Evolutionary conservation across 92 coral and sea anemone species (phyloP).

Genomic region (Phenganax marumi): DNA sequence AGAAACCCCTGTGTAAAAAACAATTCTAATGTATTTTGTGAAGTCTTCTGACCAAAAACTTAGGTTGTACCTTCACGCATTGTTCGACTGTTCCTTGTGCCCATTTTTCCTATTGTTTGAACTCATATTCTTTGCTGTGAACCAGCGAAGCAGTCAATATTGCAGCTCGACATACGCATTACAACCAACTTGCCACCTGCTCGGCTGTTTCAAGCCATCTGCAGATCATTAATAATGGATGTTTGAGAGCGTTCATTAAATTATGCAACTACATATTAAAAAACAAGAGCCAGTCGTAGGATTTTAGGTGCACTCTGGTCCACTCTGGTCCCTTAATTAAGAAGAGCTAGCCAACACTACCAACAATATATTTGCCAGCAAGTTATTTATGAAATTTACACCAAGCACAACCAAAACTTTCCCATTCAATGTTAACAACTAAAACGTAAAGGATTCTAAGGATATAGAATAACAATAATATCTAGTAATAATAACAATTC

Average conservation of each 20-base stretch:
- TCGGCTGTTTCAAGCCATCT: slow-evolving; percentile 25
- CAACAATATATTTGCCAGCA: slow-evolving; percentile 16
- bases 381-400: slow-evolving; percentile 15
- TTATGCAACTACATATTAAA: slow-evolving; percentile 31
- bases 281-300: slow-evolving; percentile 7
- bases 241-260: slow-evolving; percentile 21
- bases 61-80: slow-evolving; percentile 19
- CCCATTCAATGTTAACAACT: slow-evolving; percentile 10
- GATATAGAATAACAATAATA: background rate
- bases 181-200: slow-evolving; percentile 32
- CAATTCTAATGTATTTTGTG: background rate
- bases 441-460: background rate
- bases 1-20: background rate
- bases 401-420: background rate
- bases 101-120: slow-evolving; percentile 33
- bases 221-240: slow-evolving; percentile 30
- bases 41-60: background rate
- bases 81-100: slow-evolving; percentile 28
- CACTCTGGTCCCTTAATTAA: too few relatives aligned
- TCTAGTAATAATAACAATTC: background rate
- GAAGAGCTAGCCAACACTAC: slow-evolving; percentile 19
- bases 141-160: background rate
- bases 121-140: slow-evolving; percentile 25
- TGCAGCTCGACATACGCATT: slow-evolving; percentile 16
- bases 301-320: too few relatives aligned